These are phyloP conservation scores for Apodemus agrarius DNA, from an alignment of 2,797 vertebrate species.

Conservation along the genomic window DNA sequence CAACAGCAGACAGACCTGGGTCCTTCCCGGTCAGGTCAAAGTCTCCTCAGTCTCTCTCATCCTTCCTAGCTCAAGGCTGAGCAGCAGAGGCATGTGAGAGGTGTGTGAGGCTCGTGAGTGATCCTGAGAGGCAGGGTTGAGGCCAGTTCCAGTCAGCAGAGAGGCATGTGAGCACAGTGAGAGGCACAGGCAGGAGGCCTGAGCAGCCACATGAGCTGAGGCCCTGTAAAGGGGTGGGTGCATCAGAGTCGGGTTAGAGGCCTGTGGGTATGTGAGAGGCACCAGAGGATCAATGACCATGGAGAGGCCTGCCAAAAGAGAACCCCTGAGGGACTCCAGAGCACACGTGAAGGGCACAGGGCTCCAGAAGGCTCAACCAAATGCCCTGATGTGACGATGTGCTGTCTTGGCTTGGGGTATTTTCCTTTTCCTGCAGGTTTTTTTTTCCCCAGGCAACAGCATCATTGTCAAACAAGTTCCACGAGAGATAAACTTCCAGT, in stretches of 20 bases:
- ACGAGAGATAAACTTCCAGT: background rate
- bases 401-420: background rate
- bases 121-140: background rate
- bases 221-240: background rate
- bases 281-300: fast-evolving
- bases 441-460: background rate
- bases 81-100: background rate
- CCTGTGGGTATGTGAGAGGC: background rate
- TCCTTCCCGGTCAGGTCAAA: background rate
- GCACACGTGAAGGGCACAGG: too few relatives aligned
- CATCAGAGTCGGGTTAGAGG: background rate
- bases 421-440: background rate
- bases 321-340: background rate
- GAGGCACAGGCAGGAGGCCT: background rate
- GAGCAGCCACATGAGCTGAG: too few relatives aligned
- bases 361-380: background rate
- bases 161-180: background rate
- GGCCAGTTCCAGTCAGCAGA: background rate
- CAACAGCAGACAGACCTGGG: background rate
- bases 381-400: too few relatives aligned
- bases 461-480: background rate
- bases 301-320: too few relatives aligned
- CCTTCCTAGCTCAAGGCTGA: background rate
- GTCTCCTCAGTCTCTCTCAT: background rate
- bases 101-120: background rate